Evolutionary conservation across 2,888 invertebrate species (phyloP), one percentile per base, ranked within the genome.

Genomic region (Sarcophaga caerulescens): DNA sequence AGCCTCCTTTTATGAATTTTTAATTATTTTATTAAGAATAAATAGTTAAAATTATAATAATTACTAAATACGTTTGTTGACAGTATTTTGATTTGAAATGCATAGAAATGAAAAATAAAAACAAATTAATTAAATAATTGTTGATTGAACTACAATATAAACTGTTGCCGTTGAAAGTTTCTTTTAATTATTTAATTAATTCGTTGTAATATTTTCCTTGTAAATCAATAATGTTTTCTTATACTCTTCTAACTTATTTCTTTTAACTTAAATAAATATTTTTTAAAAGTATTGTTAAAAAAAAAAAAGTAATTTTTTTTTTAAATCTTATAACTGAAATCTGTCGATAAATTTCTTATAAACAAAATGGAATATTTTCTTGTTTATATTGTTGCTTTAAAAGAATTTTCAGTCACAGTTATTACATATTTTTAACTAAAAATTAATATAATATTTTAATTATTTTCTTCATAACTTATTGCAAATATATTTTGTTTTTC

Each of bases 61-160:
- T 71, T 79, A 79, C 82, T 82, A 73, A 3, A 57, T 52, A 52
- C 17, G 5, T 14, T 52, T 52, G 17, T 52, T 52, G 17, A 52
- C 17, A 4, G 52, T 52, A 52, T 14, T 52, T 17, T 52, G 84
- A 87, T 87, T 85, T 85, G 62, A 85, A 84, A 81, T 81, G 83
- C 83, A 69, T 57, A 80, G 66, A 44, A 70, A 47, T 23, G 6
- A 81, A 74, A 84, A 74, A 81, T 85, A 84, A 90, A 89, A 91
- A 91, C 92, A 92, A 91, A 91, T 92, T 91, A 91, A 91, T 91
- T 90, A 90, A 91, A 91, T 89, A 91, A 91, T 90, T 84, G 89
- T 60, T 62, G 14, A 60, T 59, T 17, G 44, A 44, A 78, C 25
- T 35, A 35, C 35, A 35, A 35, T 35, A 4, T 35, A 47, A 69